Evolutionary conservation across 1,140 invertebrate species (phyloP).

Genomic region (Ceratina australensis): DNA sequence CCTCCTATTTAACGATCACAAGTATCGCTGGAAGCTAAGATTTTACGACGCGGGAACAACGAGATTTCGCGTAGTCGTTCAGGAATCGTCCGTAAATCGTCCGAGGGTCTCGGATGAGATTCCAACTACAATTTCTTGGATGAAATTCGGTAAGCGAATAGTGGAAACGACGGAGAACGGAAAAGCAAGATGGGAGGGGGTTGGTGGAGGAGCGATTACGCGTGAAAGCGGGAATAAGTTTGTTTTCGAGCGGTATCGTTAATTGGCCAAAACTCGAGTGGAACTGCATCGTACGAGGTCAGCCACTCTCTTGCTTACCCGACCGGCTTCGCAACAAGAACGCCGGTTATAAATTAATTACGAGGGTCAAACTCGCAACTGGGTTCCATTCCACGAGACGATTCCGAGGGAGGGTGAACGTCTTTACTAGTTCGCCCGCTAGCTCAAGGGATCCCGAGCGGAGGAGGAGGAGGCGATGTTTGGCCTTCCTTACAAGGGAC

Average conservation of each 20-base stretch:
- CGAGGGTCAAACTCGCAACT: conserved; percentile 71
- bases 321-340: conserved; percentile 59
- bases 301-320: conserved; percentile 49
- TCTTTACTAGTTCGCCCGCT: conserved; percentile 67
- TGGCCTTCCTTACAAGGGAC: conserved; percentile 73
- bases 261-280: conserved; percentile 44
- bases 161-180: neutral
- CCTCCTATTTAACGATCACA: neutral
- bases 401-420: conserved; percentile 53
- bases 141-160: neutral
- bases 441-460: conserved; percentile 56
- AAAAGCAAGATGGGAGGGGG: neutral
- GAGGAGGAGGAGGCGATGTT: conserved; percentile 70
- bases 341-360: conserved; percentile 75
- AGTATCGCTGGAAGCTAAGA: conserved; percentile 9
- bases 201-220: too few relatives aligned
- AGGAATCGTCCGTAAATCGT: conserved; percentile 2
- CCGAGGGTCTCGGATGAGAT: neutral
- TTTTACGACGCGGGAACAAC: conserved; percentile 8
- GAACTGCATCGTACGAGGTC: conserved; percentile 50
- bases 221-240: conserved; percentile 27
- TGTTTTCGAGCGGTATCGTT: conserved; percentile 23
- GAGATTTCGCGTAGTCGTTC: neutral
- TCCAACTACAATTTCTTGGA: neutral
- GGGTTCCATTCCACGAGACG: conserved; percentile 54